Evolutionary conservation across 2,113 vertebrate species (phyloP), one percentile per base, ranked within the genome.

Genomic region (Chelonoidis abingdonii): DNA sequence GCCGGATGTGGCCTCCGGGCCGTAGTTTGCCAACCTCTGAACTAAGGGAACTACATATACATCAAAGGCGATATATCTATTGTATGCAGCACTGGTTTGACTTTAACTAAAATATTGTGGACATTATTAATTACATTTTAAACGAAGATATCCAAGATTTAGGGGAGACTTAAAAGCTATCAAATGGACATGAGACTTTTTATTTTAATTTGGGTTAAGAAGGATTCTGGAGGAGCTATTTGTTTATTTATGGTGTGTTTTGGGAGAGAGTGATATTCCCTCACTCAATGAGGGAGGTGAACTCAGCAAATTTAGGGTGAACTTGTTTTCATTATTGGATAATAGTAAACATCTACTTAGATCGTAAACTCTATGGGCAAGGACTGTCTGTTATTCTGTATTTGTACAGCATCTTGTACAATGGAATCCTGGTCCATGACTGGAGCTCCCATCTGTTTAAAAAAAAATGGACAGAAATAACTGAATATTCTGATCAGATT

Each of bases 91-190:
- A 25, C 38, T 25, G 38, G 11, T 24, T 76, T 76, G 72, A 3
- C 5, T 44, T 76, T 76, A 76, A 75, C 10, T 44, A 25, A 75
- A 75, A 12, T 22, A 44, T 25, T 75, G 19, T 44, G 38, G 72
- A 44, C 22, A 44, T 21, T 41, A 44, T 75, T 75, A 41, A 41
- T 44, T 65, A 80, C 75, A n/a, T 5, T 10, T 38, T 2, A 19
- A 27, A 10, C 6, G 5, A 0, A 10, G 17, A 47, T 21, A 6
- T 24, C n/a, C 3, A 1, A 1, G 10, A 2, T 29, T 49, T 3
- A 50, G 47, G 54, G 5, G 72, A 49, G 83, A 41, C 31, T 35
- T 0, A 4, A 3, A 31, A 12, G 14, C 21, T 24, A n/a, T 76
- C 35, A 93, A 65, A 47, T 50, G 16, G 25, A 2, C 5, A 24